Base-by-base conservation (phyloP, 2,888 invertebrate genomes). In the Harpalus rufipes region DNA sequence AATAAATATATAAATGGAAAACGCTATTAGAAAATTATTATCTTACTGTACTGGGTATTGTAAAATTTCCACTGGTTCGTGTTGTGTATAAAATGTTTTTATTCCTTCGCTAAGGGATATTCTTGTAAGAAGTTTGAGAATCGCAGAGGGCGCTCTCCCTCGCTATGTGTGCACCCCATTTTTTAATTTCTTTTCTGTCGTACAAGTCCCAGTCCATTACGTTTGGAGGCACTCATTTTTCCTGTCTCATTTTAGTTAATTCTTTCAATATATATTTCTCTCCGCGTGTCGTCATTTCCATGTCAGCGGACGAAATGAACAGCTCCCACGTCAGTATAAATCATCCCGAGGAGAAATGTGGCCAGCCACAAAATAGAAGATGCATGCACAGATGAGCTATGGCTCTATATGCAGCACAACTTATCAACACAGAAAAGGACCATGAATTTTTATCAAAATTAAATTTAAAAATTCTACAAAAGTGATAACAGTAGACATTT, bases 181-280 rank as follows among this genome's bases (percentile, higher is more conserved):
- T 88, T 89, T 89, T 90, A 89, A 89, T 89, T 89, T 89, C 89
- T 89, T 89, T 89, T 88, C 88, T 88, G 89, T 88, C 88, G 87
- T 87, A 87, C 87, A 86, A 58, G 87, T 88, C 89, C 88, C 88
- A 88, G 87, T 88, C 87, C 88, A 88, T 88, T 88, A 88, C 88
- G 87, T 87, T 87, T 84, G 74, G 51, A 88, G 87, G 88, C 85
- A 87, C 88, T 87, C 88, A 89, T 89, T 90, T 89, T 90, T 89
- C 89, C 90, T 89, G 89, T 90, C 89, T 88, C 88, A 87, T 89
- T 89, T 89, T 87, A 89, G 87, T 89, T 90, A 89, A 89, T 90
- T 90, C 89, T 89, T 89, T 90, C 89, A 88, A 89, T 89, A 89
- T 89, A 89, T 89, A 89, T 89, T 89, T 89, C 88, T 88, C 87